These are phyloP conservation scores for Oreotragus oreotragus DNA, from an alignment of 2,113 vertebrate genomes.

Conservation along the genomic window DNA sequence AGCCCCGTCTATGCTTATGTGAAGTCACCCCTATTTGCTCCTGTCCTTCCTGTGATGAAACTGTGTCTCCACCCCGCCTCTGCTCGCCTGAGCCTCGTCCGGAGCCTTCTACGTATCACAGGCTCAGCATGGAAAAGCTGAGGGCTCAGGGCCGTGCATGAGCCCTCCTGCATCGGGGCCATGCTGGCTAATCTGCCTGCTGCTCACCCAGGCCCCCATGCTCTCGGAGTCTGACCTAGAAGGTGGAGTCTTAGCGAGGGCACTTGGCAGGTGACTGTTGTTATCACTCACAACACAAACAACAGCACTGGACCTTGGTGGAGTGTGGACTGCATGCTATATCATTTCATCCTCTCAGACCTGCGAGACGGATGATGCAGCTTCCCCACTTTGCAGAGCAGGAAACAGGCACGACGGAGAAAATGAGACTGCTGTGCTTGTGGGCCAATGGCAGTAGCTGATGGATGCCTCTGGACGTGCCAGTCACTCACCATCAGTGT, in stretches of 20 bases:
- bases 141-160: background rate
- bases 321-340: rapidly evolving
- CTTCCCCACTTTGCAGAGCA: background rate
- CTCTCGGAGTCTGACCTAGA: background rate
- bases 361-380: background rate
- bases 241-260: background rate
- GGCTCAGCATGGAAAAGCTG: background rate
- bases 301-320: background rate
- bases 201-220: background rate
- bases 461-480: rapidly evolving
- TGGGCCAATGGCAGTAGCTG: background rate
- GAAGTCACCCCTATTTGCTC: rapidly evolving
- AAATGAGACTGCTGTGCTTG: rapidly evolving
- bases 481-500: rapidly evolving
- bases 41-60: background rate
- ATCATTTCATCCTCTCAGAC: background rate
- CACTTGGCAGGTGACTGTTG: rapidly evolving
- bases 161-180: background rate
- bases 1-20: too few species aligned
- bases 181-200: rapidly evolving
- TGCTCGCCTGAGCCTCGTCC: background rate
- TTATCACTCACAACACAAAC: background rate
- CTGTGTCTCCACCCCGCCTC: background rate
- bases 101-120: background rate
- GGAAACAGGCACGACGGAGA: background rate